Evolutionary conservation across 2,113 vertebrate genomes (phyloP).

Genomic region (Pterocles burchelli): DNA sequence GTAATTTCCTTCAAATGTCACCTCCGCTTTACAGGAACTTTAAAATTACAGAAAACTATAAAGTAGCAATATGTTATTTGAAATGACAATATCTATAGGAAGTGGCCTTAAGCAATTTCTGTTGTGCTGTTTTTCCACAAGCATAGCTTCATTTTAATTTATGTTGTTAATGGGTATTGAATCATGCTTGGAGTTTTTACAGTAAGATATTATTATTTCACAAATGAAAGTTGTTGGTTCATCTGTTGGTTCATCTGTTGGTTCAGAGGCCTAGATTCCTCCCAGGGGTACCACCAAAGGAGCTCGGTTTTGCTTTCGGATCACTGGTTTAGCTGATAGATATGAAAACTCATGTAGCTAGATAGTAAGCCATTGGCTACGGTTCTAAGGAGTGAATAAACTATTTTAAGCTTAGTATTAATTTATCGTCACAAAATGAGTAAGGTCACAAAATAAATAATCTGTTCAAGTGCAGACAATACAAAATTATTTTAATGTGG

Average conservation of each 20-base stretch:
- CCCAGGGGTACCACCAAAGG: not conserved
- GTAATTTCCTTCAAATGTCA: not conserved
- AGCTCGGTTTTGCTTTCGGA: not conserved
- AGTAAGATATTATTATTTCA: not conserved
- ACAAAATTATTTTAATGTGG: not conserved
- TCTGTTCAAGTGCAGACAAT: constrained; percentile 13
- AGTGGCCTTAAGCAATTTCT: not conserved
- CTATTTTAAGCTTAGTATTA: not conserved
- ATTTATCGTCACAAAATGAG: constrained; percentile 22
- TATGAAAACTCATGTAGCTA: not conserved
- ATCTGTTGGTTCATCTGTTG: no score
- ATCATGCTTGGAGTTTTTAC: not conserved
- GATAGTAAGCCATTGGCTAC: not conserved
- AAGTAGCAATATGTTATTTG: not conserved
- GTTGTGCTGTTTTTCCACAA: not conserved
- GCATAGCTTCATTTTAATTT: not conserved
- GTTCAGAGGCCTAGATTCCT: not conserved
- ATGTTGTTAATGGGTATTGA: not conserved
- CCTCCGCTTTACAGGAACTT: not conserved
- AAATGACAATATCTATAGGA: not conserved
- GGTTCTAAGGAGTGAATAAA: constrained; percentile 10
- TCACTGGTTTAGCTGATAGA: not conserved
- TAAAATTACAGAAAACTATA: not conserved
- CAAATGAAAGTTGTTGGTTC: no score
- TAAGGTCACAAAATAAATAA: not conserved